Evolutionary conservation across 1,140 invertebrate species (phyloP), one percentile per base, ranked within the genome.

Genomic region (Anastatus disparis): DNA sequence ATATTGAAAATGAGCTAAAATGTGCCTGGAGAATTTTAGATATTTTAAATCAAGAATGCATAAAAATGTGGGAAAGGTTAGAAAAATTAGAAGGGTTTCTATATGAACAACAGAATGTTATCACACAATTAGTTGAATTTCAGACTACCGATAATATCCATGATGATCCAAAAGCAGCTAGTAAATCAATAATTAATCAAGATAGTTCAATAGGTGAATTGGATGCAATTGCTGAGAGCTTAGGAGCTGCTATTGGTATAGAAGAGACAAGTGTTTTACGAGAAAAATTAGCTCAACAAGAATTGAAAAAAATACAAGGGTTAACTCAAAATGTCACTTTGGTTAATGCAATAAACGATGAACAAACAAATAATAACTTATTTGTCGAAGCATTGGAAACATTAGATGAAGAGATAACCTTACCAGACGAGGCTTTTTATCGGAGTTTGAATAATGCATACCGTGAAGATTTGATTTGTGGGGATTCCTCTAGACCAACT

Each of bases 11-110:
- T 0, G 95, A 97, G 82, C 86, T 97, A 20, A 93, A 94, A 74
- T 96, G 95, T 79, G 95, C 95, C 1, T 97, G 95, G 95, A 88
- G 94, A 71, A 94, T 95, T 2, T 85, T 97, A 61, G 95, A 97
- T 80, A 87, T 97, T 40, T 88, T 97, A 7, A 96, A 94, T 20
- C 93, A 94, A 76, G 95, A 97, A 81, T 97, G 96, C 77, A 93
- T 95, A 15, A 94, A 95, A 79, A 97, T 97, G 91, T 97, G 95
- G 95, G 93, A 95, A 79, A 88, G 94, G 61, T 87, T 97, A 52
- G 95, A 97, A 78, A 95, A 95, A 82, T 85, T 97, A n/a, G 95
- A 97, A 82, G 90, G 93, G 42, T 88, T 97, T 48, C 87, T 97
- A 1, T 93, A 92, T 77, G 94, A 97, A 79, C 95, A 97, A 83